Conservation (phyloP, 2,797 vertebrate genomes). For the Crenichthys baileyi region DNA sequence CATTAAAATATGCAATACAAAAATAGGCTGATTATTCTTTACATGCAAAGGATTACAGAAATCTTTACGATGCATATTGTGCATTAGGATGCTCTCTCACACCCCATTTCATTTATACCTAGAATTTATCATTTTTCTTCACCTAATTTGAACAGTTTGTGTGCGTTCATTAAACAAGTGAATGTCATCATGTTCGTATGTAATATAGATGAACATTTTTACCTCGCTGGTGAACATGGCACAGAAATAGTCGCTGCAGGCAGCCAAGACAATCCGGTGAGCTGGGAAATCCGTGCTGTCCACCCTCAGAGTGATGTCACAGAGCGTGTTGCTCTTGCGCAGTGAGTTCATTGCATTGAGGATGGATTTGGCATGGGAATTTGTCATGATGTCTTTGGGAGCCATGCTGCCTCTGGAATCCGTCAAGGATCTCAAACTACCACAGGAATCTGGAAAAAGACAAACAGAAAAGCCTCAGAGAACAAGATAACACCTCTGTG, state of each 20-base stretch:
- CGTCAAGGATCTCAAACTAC: slow-evolving; percentile 59
- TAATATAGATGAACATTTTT: slow-evolving; percentile 21
- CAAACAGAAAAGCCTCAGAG: background rate
- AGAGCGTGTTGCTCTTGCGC: slow-evolving; percentile 96
- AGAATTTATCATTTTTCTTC: background rate
- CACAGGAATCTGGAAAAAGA: slow-evolving; percentile 59
- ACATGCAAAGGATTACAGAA: background rate
- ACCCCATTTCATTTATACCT: background rate
- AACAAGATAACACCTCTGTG: background rate
- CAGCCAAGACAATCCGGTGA: slow-evolving; percentile 95
- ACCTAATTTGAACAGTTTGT: background rate
- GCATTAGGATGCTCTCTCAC: background rate
- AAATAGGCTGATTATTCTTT: background rate
- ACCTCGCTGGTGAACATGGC: slow-evolving; percentile 99
- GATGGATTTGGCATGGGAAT: slow-evolving; percentile 98
- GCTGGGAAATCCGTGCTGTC: slow-evolving; percentile 95
- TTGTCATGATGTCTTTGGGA: slow-evolving; percentile 99
- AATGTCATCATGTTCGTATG: background rate
- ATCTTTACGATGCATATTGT: background rate
- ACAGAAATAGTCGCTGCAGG: slow-evolving; percentile 98
- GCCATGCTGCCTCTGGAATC: slow-evolving; percentile 84
- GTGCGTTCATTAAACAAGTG: background rate
- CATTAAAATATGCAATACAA: background rate
- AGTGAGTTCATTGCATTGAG: slow-evolving; percentile 98
- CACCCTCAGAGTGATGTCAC: slow-evolving; percentile 95